A percentile compares a stretch with the other conserved stretches of the same genome.
These are phyloP conservation scores for Podarcis raffonei DNA, from an alignment of 2,113 vertebrate genomes.

Conservation along the genomic window DNA sequence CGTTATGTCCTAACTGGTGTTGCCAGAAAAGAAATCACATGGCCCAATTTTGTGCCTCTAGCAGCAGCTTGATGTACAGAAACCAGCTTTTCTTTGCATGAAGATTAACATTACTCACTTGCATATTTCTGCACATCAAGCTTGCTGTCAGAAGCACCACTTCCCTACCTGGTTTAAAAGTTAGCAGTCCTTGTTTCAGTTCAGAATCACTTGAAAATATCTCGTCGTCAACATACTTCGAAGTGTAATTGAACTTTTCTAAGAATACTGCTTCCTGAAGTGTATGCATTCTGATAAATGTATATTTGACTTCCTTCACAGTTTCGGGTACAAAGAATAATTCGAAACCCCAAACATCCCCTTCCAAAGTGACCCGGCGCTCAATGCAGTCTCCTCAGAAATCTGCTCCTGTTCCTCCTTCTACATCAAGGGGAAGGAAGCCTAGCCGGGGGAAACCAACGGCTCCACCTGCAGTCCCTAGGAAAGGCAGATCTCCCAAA, in stretches of 20 bases:
- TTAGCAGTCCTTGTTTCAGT: not conserved
- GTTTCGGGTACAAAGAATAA: slow-evolving; percentile 83
- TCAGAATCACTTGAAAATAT: slow-evolving; percentile 30
- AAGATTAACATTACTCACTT: not conserved
- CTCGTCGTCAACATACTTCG: slow-evolving; percentile 50
- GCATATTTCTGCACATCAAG: not conserved
- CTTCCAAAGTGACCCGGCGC: slow-evolving; percentile 83
- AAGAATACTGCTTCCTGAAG: not conserved
- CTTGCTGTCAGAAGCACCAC: not conserved
- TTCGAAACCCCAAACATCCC: slow-evolving; percentile 78
- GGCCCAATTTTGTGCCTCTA: not conserved
- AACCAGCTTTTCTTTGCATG: not conserved
- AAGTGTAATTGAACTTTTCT: slow-evolving; percentile 40
- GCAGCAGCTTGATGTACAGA: not conserved
- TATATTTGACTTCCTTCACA: slow-evolving; percentile 70
- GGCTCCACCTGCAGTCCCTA: slow-evolving; percentile 72
- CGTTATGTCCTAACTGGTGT: not conserved
- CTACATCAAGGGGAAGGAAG: slow-evolving; percentile 81
- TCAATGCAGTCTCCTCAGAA: slow-evolving; percentile 88
- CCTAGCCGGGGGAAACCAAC: slow-evolving; percentile 82
- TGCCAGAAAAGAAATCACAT: not conserved
- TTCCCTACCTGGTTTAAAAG: not conserved
- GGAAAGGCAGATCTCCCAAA: slow-evolving; percentile 80
- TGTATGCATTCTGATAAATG: slow-evolving; percentile 41
- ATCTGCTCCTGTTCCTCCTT: slow-evolving; percentile 73